phyloP scores from a whole-genome alignment of 2,797 vertebrate species.

The Sparus aurata region DNA sequence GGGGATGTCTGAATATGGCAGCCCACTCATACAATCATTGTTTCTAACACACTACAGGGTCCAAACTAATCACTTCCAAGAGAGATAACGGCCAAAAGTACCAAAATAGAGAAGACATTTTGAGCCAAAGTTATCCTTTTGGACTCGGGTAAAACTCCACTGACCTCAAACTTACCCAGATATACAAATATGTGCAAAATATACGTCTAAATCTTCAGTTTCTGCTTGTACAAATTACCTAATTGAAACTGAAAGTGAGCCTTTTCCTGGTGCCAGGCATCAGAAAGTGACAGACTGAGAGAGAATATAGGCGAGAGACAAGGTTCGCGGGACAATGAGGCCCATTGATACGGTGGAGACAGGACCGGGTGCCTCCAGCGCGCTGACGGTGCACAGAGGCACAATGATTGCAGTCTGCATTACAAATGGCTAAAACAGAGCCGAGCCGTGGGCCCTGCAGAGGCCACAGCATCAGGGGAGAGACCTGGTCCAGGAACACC shows the following conservation, averaged over 20 bases:
- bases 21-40: not conserved
- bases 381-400: conserved; percentile 75
- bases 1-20: too few relatives aligned
- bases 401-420: conserved; percentile 78
- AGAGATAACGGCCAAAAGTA: not conserved
- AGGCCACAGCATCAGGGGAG: conserved; percentile 46
- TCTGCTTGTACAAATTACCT: conserved; percentile 4
- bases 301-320: conserved; percentile 62
- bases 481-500: conserved; percentile 36
- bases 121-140: not conserved
- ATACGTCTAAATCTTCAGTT: not conserved
- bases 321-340: conserved; percentile 78
- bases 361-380: conserved; percentile 77
- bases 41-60: not conserved
- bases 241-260: conserved; percentile 28
- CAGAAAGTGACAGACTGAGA: conserved; percentile 60
- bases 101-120: not conserved
- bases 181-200: conserved; percentile 1
- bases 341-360: conserved; percentile 83
- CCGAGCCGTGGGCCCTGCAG: conserved; percentile 55
- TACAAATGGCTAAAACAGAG: conserved; percentile 80
- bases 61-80: not conserved
- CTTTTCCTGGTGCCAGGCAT: conserved; percentile 53
- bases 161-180: not conserved
- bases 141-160: not conserved